phyloP scores from a whole-genome alignment of 2,888 invertebrate genomes.

The Thalpophila matura region DNA sequence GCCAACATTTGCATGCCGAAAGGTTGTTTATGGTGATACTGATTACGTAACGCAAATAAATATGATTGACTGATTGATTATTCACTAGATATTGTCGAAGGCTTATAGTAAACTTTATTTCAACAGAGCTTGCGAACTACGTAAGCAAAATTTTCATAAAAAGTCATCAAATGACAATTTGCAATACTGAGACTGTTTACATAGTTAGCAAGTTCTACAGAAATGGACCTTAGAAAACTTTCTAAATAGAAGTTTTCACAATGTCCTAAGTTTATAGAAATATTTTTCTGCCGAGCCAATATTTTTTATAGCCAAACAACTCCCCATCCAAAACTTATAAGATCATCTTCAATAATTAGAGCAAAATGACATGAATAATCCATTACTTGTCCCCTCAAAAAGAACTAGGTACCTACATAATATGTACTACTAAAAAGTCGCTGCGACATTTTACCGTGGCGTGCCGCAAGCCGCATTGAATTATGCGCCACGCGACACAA shows the following conservation, averaged over 20 bases:
- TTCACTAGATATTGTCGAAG: no score
- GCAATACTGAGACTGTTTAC: no score
- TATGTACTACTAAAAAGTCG: constrained; percentile 54
- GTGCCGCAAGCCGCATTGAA: constrained; percentile 68
- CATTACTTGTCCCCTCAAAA: constrained; percentile 62
- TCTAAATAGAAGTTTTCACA: neutral
- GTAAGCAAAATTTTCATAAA: no score
- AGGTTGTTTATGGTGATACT: no score
- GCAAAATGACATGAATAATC: constrained; percentile 65
- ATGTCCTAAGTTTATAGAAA: neutral
- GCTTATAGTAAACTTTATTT: no score
- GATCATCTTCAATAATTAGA: constrained; percentile 55
- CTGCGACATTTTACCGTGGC: constrained; percentile 58
- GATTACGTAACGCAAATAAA: no score
- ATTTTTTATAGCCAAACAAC: constrained; percentile 2
- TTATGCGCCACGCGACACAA: constrained; percentile 79
- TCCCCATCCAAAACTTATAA: constrained; percentile 27
- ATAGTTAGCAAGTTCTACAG: no score
- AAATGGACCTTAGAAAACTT: no score
- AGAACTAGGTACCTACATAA: constrained; percentile 13
- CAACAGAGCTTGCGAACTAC: no score
- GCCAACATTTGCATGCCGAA: no score
- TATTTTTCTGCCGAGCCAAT: neutral
- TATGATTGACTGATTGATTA: no score
- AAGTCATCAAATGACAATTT: no score